Evolutionary conservation across 2,113 vertebrate genomes (phyloP).

Genomic region (Barbus barbus): DNA sequence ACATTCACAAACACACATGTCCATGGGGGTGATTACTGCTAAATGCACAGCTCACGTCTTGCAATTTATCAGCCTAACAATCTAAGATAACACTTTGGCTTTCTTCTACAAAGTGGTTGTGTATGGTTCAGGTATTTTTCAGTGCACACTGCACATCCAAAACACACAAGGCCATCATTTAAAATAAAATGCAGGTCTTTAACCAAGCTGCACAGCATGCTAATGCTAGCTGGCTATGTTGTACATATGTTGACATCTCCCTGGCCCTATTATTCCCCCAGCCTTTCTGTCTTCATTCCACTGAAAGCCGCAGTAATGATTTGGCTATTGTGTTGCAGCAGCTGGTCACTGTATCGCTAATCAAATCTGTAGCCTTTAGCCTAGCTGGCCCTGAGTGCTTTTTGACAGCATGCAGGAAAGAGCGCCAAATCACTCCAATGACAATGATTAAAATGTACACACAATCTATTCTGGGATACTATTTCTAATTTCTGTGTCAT

Average conservation of each 20-base stretch:
- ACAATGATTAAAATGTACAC: slow-evolving; percentile 50
- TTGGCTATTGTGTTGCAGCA: slow-evolving; percentile 64
- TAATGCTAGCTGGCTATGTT: slow-evolving; percentile 22
- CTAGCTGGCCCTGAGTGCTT: slow-evolving; percentile 45
- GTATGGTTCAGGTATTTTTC: not conserved
- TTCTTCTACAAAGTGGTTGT: not conserved
- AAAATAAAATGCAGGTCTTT: slow-evolving; percentile 8
- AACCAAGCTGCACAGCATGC: slow-evolving; percentile 18
- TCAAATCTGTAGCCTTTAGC: slow-evolving; percentile 62
- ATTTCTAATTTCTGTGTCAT: slow-evolving; percentile 11
- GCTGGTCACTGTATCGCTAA: slow-evolving; percentile 67
- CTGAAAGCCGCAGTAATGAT: slow-evolving; percentile 70
- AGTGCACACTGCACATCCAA: not conserved
- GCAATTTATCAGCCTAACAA: not conserved
- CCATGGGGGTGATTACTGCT: too few species aligned
- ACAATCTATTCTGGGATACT: slow-evolving; percentile 33
- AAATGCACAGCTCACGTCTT: not conserved
- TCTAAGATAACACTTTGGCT: not conserved
- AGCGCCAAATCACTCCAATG: slow-evolving; percentile 39
- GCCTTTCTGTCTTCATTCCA: slow-evolving; percentile 71
- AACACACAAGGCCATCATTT: not conserved
- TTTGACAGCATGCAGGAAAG: slow-evolving; percentile 56
- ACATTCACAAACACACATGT: not conserved
- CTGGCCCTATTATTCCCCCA: slow-evolving; percentile 60
- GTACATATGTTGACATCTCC: slow-evolving; percentile 56